Base-by-base conservation (phyloP, 1,140 invertebrate genomes). In the Drosophila pectinifera region DNA sequence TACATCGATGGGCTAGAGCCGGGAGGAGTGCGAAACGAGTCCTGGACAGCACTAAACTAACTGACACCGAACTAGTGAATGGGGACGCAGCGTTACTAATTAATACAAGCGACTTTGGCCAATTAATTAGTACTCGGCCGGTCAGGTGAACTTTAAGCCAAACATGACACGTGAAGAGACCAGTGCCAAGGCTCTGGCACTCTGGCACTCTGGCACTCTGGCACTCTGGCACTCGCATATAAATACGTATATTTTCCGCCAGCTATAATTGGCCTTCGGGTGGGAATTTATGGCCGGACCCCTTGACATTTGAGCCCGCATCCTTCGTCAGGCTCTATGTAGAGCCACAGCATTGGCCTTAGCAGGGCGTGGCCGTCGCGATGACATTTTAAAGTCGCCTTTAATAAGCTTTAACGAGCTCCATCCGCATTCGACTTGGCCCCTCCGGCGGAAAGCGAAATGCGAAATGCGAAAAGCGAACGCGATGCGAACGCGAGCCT, bases 341-440 rank as follows among this genome's bases (percentile, higher is more conserved):
- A 28, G 24, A 14, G 63, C 75, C 36, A 34, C 49, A 55, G 38
- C 43, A 34, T 18, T 24, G 28, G 18, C 49, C 22, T 20, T 36
- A 28, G 46, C 34, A 36, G 82, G 75, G 80, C 51, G 64, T 78
- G 78, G 31, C 46, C 8, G 20, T 26, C 14, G 55, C 55, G 64
- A 45, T 82, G 82, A 65, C 70, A 88, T 75, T 86, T 88, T 86
- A 86, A 86, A 88, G 70, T 82, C 63, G 56, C 57, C 81, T 82
- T 85, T 81, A 75, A 85, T 81, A 67, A 57, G 79, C 72, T 68
- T 88, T 86, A 86, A 86, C 83, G 59, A 86, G 75, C 72, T 55
- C 67, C 79, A 88, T 86, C 83, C 83, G 83, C 38, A 59, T 46
- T 53, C 68, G 56, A 77, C 65, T 28, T 51, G 16, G 34, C 38